Percentiles rank a stretch among this genome's conserved stretches.
Evolutionary conservation across 2,113 vertebrate genomes (phyloP).

Genomic region (Aegithalos caudatus): DNA sequence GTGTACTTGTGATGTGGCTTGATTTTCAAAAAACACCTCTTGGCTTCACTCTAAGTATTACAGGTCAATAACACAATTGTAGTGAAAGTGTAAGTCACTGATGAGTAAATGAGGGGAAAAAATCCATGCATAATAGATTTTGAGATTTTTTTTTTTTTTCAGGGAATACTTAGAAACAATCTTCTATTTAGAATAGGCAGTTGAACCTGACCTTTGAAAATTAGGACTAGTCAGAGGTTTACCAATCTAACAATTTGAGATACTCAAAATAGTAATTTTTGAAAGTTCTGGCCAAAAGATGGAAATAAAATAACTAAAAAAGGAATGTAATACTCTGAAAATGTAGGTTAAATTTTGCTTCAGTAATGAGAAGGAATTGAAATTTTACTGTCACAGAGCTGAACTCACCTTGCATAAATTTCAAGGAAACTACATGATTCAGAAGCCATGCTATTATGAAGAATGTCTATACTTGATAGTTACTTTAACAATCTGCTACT

Average conservation of each 20-base stretch:
- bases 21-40: not conserved
- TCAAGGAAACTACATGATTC: not conserved
- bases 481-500: not conserved
- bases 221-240: not conserved
- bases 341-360: not conserved
- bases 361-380: not conserved
- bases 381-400: not conserved
- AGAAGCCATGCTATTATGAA: not conserved
- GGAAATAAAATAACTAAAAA: not conserved
- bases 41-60: not conserved
- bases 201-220: not conserved
- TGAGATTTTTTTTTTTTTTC: not conserved
- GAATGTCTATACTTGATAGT: not conserved
- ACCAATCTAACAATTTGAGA: not conserved
- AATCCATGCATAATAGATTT: not conserved
- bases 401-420: not conserved
- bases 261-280: not conserved
- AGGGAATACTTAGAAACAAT: not conserved
- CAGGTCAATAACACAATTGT: not conserved
- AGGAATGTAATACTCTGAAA: not conserved
- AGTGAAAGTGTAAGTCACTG: not conserved
- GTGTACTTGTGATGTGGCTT: not conserved
- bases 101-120: not conserved
- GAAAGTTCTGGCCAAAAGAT: not conserved
- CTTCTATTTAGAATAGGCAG: not conserved